These are phyloP conservation scores for Dolomedes plantarius DNA, from an alignment of 2,888 invertebrate genomes.

Conservation along the genomic window DNA sequence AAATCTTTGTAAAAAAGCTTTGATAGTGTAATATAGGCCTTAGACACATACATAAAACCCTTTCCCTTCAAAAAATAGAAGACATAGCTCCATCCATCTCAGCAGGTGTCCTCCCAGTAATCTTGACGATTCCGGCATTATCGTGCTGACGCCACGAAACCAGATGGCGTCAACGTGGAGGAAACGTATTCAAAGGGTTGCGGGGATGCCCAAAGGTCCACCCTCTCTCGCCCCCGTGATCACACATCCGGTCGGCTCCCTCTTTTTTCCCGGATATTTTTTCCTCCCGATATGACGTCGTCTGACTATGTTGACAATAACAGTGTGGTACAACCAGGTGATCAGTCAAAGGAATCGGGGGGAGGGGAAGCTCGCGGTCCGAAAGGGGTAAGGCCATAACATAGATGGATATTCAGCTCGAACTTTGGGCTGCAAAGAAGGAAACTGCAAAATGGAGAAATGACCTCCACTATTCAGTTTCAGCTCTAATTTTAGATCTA, in stretches of 20 bases:
- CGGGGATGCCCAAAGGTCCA: not conserved
- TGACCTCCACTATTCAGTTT: too few relatives aligned
- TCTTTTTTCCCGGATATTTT: not conserved
- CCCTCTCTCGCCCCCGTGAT: not conserved
- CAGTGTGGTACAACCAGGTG: slow-evolving; percentile 10
- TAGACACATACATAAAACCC: too few relatives aligned
- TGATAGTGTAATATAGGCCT: too few relatives aligned
- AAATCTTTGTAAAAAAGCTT: too few relatives aligned
- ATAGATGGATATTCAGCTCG: not conserved
- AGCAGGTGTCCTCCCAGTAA: not conserved
- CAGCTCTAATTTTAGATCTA: too few relatives aligned
- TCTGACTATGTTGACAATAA: slow-evolving; percentile 12
- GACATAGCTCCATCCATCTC: too few relatives aligned
- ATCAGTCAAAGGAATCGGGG: not conserved
- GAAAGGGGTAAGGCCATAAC: not conserved
- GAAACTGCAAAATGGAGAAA: too few relatives aligned
- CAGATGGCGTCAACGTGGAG: not conserved
- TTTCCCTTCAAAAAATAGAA: too few relatives aligned
- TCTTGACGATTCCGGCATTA: not conserved
- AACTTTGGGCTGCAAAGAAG: not conserved
- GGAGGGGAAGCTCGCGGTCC: not conserved
- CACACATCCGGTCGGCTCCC: not conserved
- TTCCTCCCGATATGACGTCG: not conserved
- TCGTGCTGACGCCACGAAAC: not conserved
- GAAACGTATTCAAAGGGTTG: not conserved